A percentile compares a stretch with the other conserved stretches of the same genome.
Conservation (phyloP, 2,888 invertebrate genomes). For the Sphecodes monilicornis region DNA sequence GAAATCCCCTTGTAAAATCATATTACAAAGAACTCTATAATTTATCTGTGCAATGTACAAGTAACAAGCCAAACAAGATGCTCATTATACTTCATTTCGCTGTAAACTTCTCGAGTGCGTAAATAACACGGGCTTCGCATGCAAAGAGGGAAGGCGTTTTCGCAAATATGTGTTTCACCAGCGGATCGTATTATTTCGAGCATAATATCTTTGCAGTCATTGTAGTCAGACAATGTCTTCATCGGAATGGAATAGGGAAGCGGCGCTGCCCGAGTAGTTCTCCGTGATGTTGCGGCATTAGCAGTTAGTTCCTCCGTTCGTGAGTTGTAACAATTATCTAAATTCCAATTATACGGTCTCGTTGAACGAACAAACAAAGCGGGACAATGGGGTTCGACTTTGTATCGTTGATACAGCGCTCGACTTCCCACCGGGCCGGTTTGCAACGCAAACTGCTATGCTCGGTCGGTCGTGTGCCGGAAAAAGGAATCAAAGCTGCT, state of each 20-base stretch:
- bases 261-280: neutral
- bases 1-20: neutral
- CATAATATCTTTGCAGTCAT: conserved; percentile 8
- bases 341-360: conserved; percentile 17
- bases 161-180: neutral
- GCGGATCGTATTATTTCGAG: neutral
- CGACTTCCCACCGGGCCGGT: conserved; percentile 10
- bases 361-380: conserved; percentile 18
- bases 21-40: neutral
- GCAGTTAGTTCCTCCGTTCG: neutral
- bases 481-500: conserved; percentile 1
- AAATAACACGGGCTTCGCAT: neutral
- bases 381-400: conserved; percentile 19
- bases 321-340: conserved; percentile 1
- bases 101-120: neutral
- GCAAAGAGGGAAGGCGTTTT: neutral
- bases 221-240: conserved; percentile 1
- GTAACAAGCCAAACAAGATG: neutral
- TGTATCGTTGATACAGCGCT: conserved; percentile 26
- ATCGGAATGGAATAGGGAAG: neutral
- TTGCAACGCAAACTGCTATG: conserved; percentile 3
- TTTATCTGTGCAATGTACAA: neutral
- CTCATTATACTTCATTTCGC: neutral
- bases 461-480: neutral
- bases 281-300: neutral